Base-by-base conservation (phyloP, 1,140 invertebrate genomes). In the Trichonephila inaurata region DNA sequence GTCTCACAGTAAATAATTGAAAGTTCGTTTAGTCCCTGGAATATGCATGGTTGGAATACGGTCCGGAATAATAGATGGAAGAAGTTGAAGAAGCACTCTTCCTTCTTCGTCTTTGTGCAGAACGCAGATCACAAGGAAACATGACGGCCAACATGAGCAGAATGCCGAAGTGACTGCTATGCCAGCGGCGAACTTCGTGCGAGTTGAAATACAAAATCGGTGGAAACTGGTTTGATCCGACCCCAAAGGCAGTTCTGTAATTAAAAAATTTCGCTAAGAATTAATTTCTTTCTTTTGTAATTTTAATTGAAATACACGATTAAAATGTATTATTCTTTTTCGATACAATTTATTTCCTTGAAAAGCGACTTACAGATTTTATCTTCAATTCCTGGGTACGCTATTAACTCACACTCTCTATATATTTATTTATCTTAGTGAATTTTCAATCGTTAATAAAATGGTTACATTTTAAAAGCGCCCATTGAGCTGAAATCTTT, bases 11-110 rank as follows among this genome's bases (percentile, higher is more conserved):
- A n/a, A 69, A 69, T 28, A 64, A 69, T 69, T 8, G 51, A n/a
- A n/a, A 28, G n/a, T 24, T n/a, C 0, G 51, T 60, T 33, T 87
- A 95, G 89, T 95, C 95, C 64, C 95, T 98, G 95, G 97, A 98
- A 96, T 98, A 99, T 86, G 98, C 98, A 93, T 98, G 98, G 96
- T 99, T 99, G 92, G 98, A 98, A 95, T 99, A 99, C 0, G 98
- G 98, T 95, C 98, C 98, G 66, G 96, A 96, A 96, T n/a, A n/a
- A n/a, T 99, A 99, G 81, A 99, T 97, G 12, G 98, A 98, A 95
- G 98, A 98, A 94, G 98, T 98, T 0, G 98, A 98, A 92, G 98
- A 97, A 24, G 98, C 98, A 96, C n/a, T 97, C 96, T 98, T 98
- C 91, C 96, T 96, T 95, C 98, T 96, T 95, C 98, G 96, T 95